A percentile compares a stretch with the other conserved stretches of the same genome.
Evolutionary conservation across 2,888 invertebrate species (phyloP).

Genomic region (Drosophila setosimentum): DNA sequence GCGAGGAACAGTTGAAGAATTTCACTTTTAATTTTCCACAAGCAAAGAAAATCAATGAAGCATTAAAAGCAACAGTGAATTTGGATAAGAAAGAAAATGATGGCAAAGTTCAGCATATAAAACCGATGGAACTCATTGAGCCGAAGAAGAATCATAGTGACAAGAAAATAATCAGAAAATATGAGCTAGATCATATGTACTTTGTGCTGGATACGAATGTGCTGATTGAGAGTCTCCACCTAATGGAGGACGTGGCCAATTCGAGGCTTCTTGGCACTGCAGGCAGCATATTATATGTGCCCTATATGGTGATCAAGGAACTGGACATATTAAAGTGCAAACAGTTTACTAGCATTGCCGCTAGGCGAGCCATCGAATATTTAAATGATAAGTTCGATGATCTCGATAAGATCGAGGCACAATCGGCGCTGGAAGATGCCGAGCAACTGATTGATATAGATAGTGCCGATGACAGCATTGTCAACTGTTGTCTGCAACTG

Average conservation of each 20-base stretch:
- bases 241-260: conserved; percentile 81
- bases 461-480: conserved; percentile 86
- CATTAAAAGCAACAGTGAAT: background rate
- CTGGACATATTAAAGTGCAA: conserved; percentile 80
- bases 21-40: conserved; percentile 19
- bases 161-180: background rate
- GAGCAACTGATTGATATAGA: conserved; percentile 83
- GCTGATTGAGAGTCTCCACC: conserved; percentile 83
- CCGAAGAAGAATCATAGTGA: background rate
- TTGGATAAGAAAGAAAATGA: background rate
- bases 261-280: conserved; percentile 70
- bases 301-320: conserved; percentile 86
- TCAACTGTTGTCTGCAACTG: conserved; percentile 86
- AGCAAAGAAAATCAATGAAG: too few species aligned
- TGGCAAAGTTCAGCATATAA: too few species aligned
- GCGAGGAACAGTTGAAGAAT: conserved; percentile 1
- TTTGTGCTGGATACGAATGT: conserved; percentile 86
- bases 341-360: conserved; percentile 1
- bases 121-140: too few species aligned
- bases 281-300: conserved; percentile 84
- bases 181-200: conserved; percentile 68
- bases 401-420: conserved; percentile 77
- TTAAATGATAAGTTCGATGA: conserved; percentile 49
- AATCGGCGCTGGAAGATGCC: conserved; percentile 85
- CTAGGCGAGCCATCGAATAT: conserved; percentile 27